phyloP scores from a whole-genome alignment of 2,888 invertebrate species.

The Ormyrus nitidulus region DNA sequence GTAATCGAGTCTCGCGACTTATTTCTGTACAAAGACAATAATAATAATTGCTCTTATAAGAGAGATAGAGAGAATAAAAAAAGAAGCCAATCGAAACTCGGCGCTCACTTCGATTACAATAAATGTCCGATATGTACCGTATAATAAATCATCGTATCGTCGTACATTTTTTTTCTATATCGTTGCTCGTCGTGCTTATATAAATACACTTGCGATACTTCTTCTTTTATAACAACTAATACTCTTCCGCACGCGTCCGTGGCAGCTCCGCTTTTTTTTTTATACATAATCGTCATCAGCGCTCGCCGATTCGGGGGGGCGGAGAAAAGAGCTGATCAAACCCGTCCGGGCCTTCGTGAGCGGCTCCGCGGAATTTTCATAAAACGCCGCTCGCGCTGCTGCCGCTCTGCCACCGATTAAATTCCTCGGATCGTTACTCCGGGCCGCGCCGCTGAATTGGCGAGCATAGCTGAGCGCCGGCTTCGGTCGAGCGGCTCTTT shows the following conservation, averaged over 20 bases:
- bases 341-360: not conserved
- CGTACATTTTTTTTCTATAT: not conserved
- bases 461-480: conserved; percentile 2
- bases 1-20: conserved; percentile 13
- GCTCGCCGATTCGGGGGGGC: not conserved
- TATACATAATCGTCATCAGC: conserved; percentile 22
- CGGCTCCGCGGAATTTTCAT: conserved; percentile 13
- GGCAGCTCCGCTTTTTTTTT: not conserved
- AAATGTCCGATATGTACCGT: conserved; percentile 68
- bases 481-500: conserved; percentile 33
- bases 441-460: not conserved
- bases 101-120: not conserved
- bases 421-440: conserved; percentile 18
- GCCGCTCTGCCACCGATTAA: conserved; percentile 5
- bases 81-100: too few species aligned
- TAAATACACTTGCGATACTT: too few species aligned
- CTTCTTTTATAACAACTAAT: too few species aligned
- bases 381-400: not conserved
- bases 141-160: conserved; percentile 60
- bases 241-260: too few species aligned
- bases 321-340: conserved; percentile 45
- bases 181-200: not conserved
- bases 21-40: conserved; percentile 26
- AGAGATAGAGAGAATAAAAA: not conserved
- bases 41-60: too few species aligned